Evolutionary conservation across 2,797 vertebrate genomes (phyloP).

Genomic region (Artibeus lituratus): DNA sequence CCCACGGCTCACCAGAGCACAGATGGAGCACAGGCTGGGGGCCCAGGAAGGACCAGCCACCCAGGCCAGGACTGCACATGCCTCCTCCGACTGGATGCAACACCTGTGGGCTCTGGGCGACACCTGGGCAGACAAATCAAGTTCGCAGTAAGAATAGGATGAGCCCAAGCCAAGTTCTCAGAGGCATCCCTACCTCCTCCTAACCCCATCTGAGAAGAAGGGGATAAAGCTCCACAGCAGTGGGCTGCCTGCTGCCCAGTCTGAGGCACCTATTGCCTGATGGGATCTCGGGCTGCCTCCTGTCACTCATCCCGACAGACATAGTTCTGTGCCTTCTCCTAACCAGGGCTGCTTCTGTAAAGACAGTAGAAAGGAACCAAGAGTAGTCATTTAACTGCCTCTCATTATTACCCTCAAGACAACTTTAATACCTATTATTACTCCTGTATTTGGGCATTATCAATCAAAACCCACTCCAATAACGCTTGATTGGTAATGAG

Average conservation of each 20-base stretch:
- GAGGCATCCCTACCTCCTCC: neutral
- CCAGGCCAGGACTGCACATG: too few species aligned
- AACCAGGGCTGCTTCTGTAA: neutral
- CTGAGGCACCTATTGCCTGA: neutral
- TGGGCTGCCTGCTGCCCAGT: neutral
- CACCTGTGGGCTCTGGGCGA: neutral
- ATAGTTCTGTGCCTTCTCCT: neutral
- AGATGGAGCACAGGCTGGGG: fast-evolving
- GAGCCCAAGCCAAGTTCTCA: neutral
- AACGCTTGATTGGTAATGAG: neutral
- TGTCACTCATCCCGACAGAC: neutral
- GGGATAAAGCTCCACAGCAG: neutral
- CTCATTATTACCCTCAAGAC: neutral
- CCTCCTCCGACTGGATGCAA: neutral
- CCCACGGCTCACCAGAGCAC: neutral
- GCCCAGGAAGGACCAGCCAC: neutral
- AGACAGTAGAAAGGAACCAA: neutral
- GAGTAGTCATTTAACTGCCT: neutral
- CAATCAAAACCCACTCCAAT: neutral
- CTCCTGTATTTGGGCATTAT: neutral
- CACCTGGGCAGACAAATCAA: neutral
- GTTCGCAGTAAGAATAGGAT: neutral
- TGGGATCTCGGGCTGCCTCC: neutral
- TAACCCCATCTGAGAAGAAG: neutral
- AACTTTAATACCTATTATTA: neutral